phyloP scores from a whole-genome alignment of 1,140 invertebrate genomes.

The Drosophila sp. region DNA sequence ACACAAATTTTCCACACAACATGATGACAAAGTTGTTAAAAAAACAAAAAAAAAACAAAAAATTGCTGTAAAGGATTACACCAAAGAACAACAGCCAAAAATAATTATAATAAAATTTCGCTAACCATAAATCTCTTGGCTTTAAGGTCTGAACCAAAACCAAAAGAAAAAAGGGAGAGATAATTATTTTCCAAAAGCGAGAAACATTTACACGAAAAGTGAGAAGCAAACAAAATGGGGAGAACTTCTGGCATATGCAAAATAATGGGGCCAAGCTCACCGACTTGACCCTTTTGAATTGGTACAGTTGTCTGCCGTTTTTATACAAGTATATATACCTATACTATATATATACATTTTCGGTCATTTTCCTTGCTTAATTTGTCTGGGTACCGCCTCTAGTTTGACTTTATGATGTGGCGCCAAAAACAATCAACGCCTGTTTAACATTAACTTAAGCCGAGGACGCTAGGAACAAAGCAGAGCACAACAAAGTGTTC shows the following conservation, averaged over 20 bases:
- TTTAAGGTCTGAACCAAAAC: neutral
- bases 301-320: neutral
- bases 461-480: neutral
- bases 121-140: neutral
- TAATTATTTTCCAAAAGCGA: slow-evolving; percentile 44
- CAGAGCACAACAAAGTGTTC: neutral
- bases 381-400: slow-evolving; percentile 49
- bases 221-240: slow-evolving; percentile 26
- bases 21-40: neutral
- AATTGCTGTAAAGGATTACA: no score
- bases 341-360: neutral
- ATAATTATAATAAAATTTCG: slow-evolving; percentile 6
- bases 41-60: no score
- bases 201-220: slow-evolving; percentile 8
- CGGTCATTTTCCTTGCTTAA: slow-evolving; percentile 34
- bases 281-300: slow-evolving; percentile 44
- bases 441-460: slow-evolving; percentile 34
- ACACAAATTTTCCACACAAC: neutral
- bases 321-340: neutral
- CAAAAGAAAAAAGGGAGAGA: neutral
- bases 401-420: slow-evolving; percentile 44
- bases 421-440: slow-evolving; percentile 28
- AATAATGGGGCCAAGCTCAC: slow-evolving; percentile 39
- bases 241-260: slow-evolving; percentile 51
- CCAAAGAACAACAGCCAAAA: neutral